A percentile compares a stretch with the other conserved stretches of the same genome.
phyloP scores from a whole-genome alignment of 2,797 vertebrate species.

The Bradypodion pumilum region DNA sequence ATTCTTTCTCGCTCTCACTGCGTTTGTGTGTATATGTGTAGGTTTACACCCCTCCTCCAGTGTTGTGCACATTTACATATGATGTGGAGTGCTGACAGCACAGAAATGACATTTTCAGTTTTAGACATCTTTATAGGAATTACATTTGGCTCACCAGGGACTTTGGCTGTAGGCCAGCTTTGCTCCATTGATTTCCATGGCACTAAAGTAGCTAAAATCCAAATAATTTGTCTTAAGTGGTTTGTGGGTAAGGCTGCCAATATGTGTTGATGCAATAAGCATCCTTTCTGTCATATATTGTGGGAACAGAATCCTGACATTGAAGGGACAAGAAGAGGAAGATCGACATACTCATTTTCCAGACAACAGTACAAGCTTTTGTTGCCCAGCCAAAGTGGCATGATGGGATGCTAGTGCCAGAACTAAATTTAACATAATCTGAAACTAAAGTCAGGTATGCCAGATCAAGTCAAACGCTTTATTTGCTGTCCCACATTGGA shows the following conservation, averaged over 20 bases:
- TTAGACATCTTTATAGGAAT: conserved; percentile 34
- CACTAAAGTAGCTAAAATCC: conserved; percentile 41
- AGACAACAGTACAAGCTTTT: conserved; percentile 1
- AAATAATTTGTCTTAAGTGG: conserved; percentile 46
- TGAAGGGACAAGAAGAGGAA: background rate
- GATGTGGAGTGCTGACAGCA: conserved; percentile 6
- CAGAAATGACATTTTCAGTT: conserved; percentile 34
- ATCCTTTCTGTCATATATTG: background rate
- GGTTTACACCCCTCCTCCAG: background rate
- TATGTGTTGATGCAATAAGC: conserved; percentile 8
- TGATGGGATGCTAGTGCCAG: background rate
- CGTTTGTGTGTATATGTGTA: no score
- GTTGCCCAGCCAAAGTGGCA: background rate
- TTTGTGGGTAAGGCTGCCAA: conserved; percentile 34
- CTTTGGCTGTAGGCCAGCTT: conserved; percentile 20
- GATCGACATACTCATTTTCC: background rate
- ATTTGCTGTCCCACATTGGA: background rate
- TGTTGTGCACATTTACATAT: background rate
- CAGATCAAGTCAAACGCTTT: background rate
- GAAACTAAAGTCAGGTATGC: background rate
- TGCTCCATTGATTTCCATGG: conserved; percentile 38
- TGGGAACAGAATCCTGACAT: conserved; percentile 25
- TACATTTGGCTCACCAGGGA: conserved; percentile 11
- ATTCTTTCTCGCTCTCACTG: no score
- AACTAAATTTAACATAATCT: background rate